phyloP scores from a whole-genome alignment of 1,140 invertebrate species.

The Bicyclus anynana region DNA sequence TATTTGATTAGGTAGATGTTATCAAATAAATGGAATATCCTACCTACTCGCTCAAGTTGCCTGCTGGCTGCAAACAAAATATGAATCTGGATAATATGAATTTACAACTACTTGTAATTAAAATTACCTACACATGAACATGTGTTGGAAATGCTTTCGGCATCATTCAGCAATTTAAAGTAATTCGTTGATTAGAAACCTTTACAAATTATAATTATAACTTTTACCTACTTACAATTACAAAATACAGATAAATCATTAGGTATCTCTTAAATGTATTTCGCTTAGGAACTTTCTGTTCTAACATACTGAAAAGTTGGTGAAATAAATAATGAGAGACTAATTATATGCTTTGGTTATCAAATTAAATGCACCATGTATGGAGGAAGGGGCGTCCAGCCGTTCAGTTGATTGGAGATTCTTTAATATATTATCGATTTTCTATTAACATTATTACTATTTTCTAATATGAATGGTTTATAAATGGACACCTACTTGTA shows the following conservation, averaged over 20 bases:
- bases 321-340: neutral
- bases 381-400: neutral
- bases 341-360: neutral
- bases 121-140: neutral
- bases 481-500: too few relatives aligned
- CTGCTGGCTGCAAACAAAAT: neutral
- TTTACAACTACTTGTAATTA: constrained; percentile 8
- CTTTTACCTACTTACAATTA: constrained; percentile 64
- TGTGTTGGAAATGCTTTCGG: too few relatives aligned
- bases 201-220: constrained; percentile 45
- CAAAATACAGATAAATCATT: constrained; percentile 60
- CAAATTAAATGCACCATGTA: neutral
- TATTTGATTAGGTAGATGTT: too few relatives aligned
- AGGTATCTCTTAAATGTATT: constrained; percentile 61
- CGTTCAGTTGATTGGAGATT: too few relatives aligned
- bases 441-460: too few relatives aligned
- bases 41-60: too few relatives aligned
- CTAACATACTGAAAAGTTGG: constrained; percentile 48
- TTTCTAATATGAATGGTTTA: too few relatives aligned
- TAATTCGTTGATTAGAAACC: constrained; percentile 75
- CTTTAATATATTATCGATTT: too few relatives aligned
- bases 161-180: too few relatives aligned
- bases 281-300: constrained; percentile 71
- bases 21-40: too few relatives aligned
- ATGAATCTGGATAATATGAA: neutral